These are phyloP conservation scores for Ormyrus nitidulus DNA, from an alignment of 2,888 invertebrate species.

Conservation along the genomic window DNA sequence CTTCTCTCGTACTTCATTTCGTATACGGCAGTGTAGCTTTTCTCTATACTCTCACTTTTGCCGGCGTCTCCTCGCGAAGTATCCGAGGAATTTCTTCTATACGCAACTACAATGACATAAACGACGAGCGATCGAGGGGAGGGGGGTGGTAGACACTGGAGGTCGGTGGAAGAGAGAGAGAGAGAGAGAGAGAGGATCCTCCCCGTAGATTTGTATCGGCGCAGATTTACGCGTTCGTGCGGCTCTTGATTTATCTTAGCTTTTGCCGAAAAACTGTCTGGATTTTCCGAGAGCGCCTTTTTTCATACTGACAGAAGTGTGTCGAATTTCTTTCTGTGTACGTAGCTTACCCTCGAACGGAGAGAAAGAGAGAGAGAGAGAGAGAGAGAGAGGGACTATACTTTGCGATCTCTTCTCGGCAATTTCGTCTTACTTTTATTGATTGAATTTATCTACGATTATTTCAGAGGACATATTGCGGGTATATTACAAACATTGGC, in stretches of 20 bases:
- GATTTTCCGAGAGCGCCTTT: constrained; percentile 38
- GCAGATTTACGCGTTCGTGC: constrained; percentile 54
- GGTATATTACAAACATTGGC: no score
- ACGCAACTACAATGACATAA: constrained; percentile 36
- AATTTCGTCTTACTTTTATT: constrained; percentile 32
- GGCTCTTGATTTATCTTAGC: constrained; percentile 54
- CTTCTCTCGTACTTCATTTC: constrained; percentile 2
- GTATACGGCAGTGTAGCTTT: constrained; percentile 3
- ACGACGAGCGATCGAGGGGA: not conserved
- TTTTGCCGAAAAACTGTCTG: constrained; percentile 36
- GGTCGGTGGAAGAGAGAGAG: not conserved
- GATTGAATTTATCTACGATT: constrained; percentile 40
- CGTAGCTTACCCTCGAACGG: not conserved
- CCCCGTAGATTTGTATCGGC: constrained; percentile 57
- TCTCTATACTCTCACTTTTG: constrained; percentile 40
- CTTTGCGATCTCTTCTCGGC: constrained; percentile 6
- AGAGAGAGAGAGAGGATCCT: constrained; percentile 11
- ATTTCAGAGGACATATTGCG: constrained; percentile 19
- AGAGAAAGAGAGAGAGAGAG: not conserved
- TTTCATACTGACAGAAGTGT: constrained; percentile 41
- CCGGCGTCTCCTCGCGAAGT: constrained; percentile 19
- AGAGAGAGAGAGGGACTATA: not conserved
- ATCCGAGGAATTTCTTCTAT: constrained; percentile 48
- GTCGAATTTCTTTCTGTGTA: constrained; percentile 35
- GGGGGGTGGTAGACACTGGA: not conserved